A percentile compares a stretch with the other conserved stretches of the same genome.
Evolutionary conservation across 2,797 vertebrate genomes (phyloP).

Genomic region (Lateolabrax maculatus): DNA sequence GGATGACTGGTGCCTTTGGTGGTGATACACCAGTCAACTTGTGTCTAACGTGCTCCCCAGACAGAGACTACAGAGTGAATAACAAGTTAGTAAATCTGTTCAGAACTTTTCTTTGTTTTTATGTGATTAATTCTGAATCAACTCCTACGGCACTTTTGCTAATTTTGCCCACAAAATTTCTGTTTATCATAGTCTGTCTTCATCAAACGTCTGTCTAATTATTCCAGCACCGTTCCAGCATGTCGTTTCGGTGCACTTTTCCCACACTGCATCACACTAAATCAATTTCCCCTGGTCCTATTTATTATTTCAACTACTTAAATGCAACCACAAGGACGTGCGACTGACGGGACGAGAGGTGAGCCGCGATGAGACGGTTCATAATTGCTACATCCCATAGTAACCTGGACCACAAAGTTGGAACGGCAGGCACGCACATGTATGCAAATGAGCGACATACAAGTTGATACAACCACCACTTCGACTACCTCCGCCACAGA

Average conservation of each 20-base stretch:
- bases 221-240: slow-evolving; percentile 14
- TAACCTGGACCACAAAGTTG: slow-evolving; percentile 26
- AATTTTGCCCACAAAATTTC: slow-evolving; percentile 17
- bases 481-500: slow-evolving; percentile 46
- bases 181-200: slow-evolving; percentile 36
- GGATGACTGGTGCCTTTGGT: slow-evolving; percentile 8
- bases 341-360: slow-evolving; percentile 40
- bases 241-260: slow-evolving; percentile 7
- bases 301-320: slow-evolving; percentile 44
- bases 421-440: slow-evolving; percentile 3
- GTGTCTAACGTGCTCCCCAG: not conserved
- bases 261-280: slow-evolving; percentile 28
- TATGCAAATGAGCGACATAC: slow-evolving; percentile 31
- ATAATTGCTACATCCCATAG: slow-evolving; percentile 35
- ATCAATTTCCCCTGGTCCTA: slow-evolving; percentile 19
- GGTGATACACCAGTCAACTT: slow-evolving; percentile 6
- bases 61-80: not conserved
- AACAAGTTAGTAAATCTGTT: not conserved
- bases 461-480: slow-evolving; percentile 41
- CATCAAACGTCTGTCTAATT: slow-evolving; percentile 39
- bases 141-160: not conserved
- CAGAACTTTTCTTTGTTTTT: slow-evolving; percentile 12
- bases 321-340: slow-evolving; percentile 35
- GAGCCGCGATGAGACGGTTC: slow-evolving; percentile 32
- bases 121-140: slow-evolving; percentile 7